Evolutionary conservation across 37 sponge, comb jelly and placozoan genomes (phyloP).

Genomic region (Oscarella lobularis): DNA sequence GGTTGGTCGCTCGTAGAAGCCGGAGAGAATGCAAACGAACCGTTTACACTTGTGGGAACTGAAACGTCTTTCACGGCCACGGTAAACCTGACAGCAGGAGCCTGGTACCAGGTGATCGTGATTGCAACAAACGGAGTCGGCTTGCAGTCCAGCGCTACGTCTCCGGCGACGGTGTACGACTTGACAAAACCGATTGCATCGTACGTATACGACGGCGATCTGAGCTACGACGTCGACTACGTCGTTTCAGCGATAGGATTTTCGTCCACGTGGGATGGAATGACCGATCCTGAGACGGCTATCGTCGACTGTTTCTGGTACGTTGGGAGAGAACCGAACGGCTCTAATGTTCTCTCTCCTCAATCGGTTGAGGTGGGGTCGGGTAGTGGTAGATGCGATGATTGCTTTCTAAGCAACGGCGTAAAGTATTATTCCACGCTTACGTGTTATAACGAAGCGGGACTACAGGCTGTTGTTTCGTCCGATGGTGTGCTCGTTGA

Average conservation of each 20-base stretch:
- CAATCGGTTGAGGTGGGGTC: no score
- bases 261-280: neutral
- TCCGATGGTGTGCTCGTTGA: neutral
- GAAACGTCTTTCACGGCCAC: no score
- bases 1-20: no score
- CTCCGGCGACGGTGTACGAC: no score
- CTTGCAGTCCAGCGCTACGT: no score
- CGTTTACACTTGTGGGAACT: no score
- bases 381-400: no score
- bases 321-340: neutral
- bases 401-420: neutral
- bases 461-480: neutral
- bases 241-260: neutral
- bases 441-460: neutral
- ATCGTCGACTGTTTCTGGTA: neutral
- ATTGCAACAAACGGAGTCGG: no score
- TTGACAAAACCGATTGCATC: neutral
- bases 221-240: neutral
- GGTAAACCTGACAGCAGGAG: no score
- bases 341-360: neutral
- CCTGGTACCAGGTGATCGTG: no score
- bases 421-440: neutral
- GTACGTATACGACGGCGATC: neutral
- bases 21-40: no score
- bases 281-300: neutral